Base-by-base conservation (phyloP, 2,113 vertebrate species). In the Hucho hucho region DNA sequence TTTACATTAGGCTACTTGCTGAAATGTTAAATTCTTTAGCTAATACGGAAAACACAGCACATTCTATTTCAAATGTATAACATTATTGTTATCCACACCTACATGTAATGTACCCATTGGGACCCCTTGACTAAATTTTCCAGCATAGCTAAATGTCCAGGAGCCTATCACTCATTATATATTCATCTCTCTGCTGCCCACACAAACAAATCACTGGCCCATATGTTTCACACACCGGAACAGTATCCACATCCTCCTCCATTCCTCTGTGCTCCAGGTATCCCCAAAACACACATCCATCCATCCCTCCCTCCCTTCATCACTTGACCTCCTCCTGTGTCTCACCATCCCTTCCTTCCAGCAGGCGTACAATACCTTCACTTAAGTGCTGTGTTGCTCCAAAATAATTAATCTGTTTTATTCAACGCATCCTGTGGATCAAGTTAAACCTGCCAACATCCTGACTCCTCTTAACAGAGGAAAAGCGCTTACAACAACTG, bases 111-210 rank as follows among this genome's bases (percentile, higher is more conserved):
- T 70, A 29, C 72, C 61, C 77, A 14, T 56, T 66, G 49, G 71
- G 80, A 74, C 56, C 43, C 66, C 66, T 77, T 47, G 28, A 73
- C 53, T 6, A 28, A 2, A 63, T 37, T 63, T 37, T 16, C 20
- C 70, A 61, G 67, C 78, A 16, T 0, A 46, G 78, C 63, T 66
- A 79, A 79, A 75, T 63, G 65, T 81, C 79, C 69, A 83, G 70
- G 74, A 59, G 75, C 77, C 68, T 74, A 47, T 14, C 56, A 58
- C 58, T 79, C 78, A 74, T 86, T 84, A 75, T 76, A 59, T 81
- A 86, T 82, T 87, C 79, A 83, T 87, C 85, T 82, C 81, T 83
- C 78, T 70, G 24, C 76, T 82, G 80, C 82, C 83, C 79, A 86
- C 86, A 83, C 82, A 81, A 86, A 78, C 79, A 78, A 64, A 59